Base-by-base conservation (phyloP, 1,140 invertebrate genomes). In the Drosophila erecta region DNA sequence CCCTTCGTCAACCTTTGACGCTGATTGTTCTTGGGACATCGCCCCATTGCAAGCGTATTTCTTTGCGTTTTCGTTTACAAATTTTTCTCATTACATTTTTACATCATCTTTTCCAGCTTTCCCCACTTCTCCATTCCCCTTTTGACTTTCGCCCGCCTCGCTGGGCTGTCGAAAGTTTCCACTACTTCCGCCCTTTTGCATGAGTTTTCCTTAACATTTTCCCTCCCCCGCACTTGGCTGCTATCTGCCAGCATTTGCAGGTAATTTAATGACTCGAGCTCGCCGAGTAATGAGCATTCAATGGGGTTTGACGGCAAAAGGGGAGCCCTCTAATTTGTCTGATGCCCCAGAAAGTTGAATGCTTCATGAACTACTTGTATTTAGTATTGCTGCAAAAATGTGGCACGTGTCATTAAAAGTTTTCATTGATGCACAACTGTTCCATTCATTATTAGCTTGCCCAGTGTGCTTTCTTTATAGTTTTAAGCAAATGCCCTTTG, bases 71-170 rank as follows among this genome's bases (percentile, higher is more conserved):
- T 54, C 44, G 44, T 53, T 69, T 51, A 58, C 49, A 79, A 78
- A 76, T 81, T 81, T 81, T 86, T 87, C 83, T 81, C 83, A 87
- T 86, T 86, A 87, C 81, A 85, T 57, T 81, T 86, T 77, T 77
- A 46, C 58, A 64, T 58, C 62, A 44, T 46, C 56, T 73, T 53
- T 53, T 51, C 22, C 44, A 38, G n/a, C 44, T 49, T 72, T 73
- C 75, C 44, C 40, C 22, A 8, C 40, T 20, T 60, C 4, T 22
- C 22, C 22, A 2, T 59, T 41, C 24, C 67, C 53, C 47, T 43
- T 74, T 75, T 76, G 73, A 76, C 74, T 76, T 76, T 60, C 67
- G 12, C 67, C 38, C 47, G 38, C 47, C 53, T 55, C 41, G 51
- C 40, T 24, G 30, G 8, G 3, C 53, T 15, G 17, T 11, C 35